A percentile compares a stretch with the other conserved stretches of the same genome.
Evolutionary conservation across 2,888 invertebrate genomes (phyloP).

Genomic region (Ichneumoninae sp.): DNA sequence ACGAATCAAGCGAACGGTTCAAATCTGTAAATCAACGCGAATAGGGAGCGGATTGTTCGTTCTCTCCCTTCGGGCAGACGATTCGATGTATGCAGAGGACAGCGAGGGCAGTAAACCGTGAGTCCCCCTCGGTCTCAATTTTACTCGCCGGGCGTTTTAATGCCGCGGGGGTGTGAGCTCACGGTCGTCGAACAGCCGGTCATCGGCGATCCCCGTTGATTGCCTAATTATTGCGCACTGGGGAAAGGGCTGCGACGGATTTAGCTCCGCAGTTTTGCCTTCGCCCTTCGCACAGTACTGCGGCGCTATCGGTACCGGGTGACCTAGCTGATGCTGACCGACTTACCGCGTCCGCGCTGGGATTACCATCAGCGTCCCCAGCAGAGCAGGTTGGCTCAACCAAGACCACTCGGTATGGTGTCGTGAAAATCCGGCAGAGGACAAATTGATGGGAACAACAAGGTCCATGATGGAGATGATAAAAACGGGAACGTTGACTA

Average conservation of each 20-base stretch:
- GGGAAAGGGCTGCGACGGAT: slow-evolving; percentile 46
- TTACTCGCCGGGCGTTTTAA: slow-evolving; percentile 67
- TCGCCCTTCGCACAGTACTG: slow-evolving; percentile 11
- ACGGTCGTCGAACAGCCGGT: slow-evolving; percentile 60
- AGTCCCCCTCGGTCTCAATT: slow-evolving; percentile 61
- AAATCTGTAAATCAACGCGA: background rate
- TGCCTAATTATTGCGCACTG: slow-evolving; percentile 74
- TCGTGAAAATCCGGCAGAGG: background rate
- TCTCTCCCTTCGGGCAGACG: background rate
- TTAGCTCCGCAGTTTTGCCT: slow-evolving; percentile 18
- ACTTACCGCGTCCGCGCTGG: background rate
- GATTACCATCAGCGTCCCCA: background rate
- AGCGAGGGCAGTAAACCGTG: slow-evolving; percentile 66
- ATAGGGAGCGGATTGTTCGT: background rate
- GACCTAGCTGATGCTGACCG: background rate
- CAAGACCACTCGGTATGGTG: background rate
- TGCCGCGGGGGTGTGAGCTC: slow-evolving; percentile 39
- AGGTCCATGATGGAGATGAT: no score
- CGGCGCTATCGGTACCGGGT: slow-evolving; percentile 18
- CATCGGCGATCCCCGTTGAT: slow-evolving; percentile 71
- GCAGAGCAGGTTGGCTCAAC: background rate
- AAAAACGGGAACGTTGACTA: no score
- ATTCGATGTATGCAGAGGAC: slow-evolving; percentile 23
- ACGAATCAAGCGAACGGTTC: background rate
- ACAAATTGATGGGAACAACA: background rate